phyloP scores from a whole-genome alignment of 2,797 vertebrate species.

The Cryptoprocta ferox region DNA sequence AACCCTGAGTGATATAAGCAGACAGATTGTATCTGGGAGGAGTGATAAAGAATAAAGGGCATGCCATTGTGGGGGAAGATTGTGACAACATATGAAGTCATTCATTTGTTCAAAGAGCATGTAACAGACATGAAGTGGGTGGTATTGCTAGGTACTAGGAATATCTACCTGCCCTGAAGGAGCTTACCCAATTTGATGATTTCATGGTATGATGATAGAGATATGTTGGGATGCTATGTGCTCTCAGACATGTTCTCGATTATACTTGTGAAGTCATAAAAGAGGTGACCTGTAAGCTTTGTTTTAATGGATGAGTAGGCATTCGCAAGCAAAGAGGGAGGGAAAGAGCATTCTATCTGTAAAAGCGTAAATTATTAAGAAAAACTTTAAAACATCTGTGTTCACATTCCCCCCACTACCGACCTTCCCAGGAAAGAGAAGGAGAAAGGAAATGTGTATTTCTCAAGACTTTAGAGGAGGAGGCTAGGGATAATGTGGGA shows the following conservation, averaged over 20 bases:
- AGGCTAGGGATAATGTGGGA: background rate
- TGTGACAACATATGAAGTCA: constrained; percentile 3
- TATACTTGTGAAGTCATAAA: constrained; percentile 9
- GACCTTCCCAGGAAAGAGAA: background rate
- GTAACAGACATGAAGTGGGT: background rate
- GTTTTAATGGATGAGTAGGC: constrained; percentile 46
- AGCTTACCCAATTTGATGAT: constrained; percentile 28
- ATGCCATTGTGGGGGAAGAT: background rate
- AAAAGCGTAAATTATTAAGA: constrained; percentile 15
- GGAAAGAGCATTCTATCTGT: background rate
- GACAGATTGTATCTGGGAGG: background rate
- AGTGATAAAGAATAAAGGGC: constrained; percentile 27
- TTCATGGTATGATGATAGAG: constrained; percentile 17
- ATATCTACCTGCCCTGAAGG: constrained; percentile 5
- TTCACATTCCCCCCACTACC: background rate
- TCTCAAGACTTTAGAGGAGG: background rate
- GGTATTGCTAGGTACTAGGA: background rate
- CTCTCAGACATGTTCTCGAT: background rate
- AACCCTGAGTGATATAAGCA: background rate
- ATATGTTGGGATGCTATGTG: background rate
- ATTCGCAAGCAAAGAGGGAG: background rate
- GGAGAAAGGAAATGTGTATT: background rate
- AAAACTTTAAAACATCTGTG: constrained; percentile 42
- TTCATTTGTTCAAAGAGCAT: background rate
- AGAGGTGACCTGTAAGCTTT: constrained; percentile 7